A percentile compares a stretch with the other conserved stretches of the same genome.
phyloP scores from a whole-genome alignment of 1,140 invertebrate genomes.

The Zaprionus ghesquierei region DNA sequence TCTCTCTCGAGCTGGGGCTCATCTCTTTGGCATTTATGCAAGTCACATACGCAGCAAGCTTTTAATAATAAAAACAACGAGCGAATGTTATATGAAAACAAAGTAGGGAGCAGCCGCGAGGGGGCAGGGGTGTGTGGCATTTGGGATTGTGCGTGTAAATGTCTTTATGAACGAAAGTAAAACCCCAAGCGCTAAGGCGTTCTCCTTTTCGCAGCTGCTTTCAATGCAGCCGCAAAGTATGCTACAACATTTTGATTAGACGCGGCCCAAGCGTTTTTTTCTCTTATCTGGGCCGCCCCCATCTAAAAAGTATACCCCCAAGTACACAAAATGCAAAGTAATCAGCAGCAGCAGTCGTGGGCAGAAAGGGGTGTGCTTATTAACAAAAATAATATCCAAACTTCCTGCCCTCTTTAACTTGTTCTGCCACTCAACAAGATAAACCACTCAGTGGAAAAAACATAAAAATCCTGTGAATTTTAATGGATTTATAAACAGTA shows the following conservation, averaged over 20 bases:
- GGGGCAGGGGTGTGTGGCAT: constrained; percentile 17
- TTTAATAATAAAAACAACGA: constrained; percentile 81
- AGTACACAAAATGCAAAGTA: constrained; percentile 22
- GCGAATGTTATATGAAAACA: constrained; percentile 72
- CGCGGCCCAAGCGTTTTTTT: constrained; percentile 12
- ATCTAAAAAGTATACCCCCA: background rate
- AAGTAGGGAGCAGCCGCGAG: constrained; percentile 37
- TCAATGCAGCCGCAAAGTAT: constrained; percentile 37
- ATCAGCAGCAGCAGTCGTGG: constrained; percentile 19
- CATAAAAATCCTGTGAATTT: background rate
- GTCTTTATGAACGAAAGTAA: constrained; percentile 40
- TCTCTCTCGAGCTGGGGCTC: background rate
- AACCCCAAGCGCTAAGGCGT: constrained; percentile 5
- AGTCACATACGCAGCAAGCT: constrained; percentile 77
- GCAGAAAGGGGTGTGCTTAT: constrained; percentile 10
- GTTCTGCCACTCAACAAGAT: constrained; percentile 6
- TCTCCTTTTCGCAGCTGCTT: constrained; percentile 22
- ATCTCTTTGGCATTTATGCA: constrained; percentile 58
- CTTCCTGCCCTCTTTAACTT: background rate
- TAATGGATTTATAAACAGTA: constrained; percentile 11
- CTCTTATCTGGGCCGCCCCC: constrained; percentile 8
- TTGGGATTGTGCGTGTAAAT: constrained; percentile 64
- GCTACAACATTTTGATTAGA: constrained; percentile 34
- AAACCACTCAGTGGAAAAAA: constrained; percentile 20
- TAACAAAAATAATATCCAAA: constrained; percentile 7